These are phyloP conservation scores for Tokudaia muenninki DNA, from an alignment of 2,797 vertebrate genomes.

Conservation along the genomic window DNA sequence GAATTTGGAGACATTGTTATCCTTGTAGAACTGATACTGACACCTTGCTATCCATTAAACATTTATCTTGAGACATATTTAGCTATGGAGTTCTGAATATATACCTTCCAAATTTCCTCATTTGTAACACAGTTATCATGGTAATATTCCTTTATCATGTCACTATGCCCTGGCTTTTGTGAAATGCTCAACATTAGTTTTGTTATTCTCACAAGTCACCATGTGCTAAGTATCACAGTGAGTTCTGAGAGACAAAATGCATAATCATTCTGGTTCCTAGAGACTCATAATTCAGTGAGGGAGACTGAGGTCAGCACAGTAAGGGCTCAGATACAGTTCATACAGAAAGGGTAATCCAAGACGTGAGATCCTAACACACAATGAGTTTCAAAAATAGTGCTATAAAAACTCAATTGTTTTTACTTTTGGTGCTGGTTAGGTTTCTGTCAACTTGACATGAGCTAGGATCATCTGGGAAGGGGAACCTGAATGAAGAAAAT, in stretches of 20 bases:
- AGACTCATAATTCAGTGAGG: neutral
- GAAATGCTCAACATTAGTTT: conserved; percentile 36
- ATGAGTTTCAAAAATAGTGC: conserved; percentile 14
- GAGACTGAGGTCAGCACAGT: neutral
- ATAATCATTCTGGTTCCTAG: neutral
- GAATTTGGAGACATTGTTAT: neutral
- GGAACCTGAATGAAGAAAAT: neutral
- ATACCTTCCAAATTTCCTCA: neutral
- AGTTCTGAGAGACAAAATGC: conserved; percentile 40
- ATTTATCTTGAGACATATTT: conserved; percentile 13
- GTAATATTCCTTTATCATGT: neutral
- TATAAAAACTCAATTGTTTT: conserved; percentile 16
- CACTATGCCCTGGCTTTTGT: neutral
- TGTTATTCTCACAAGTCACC: neutral
- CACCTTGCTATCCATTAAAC: neutral
- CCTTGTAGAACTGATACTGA: neutral
- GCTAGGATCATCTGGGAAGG: neutral
- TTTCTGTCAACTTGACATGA: neutral
- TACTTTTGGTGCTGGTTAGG: neutral
- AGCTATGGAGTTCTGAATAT: neutral
- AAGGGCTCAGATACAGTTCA: neutral
- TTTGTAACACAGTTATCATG: neutral
- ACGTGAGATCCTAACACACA: neutral
- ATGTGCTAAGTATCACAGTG: neutral
- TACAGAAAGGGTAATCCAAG: neutral